These are phyloP conservation scores for Pontoporia blainvillei DNA, from an alignment of 2,113 vertebrate genomes.

Conservation along the genomic window DNA sequence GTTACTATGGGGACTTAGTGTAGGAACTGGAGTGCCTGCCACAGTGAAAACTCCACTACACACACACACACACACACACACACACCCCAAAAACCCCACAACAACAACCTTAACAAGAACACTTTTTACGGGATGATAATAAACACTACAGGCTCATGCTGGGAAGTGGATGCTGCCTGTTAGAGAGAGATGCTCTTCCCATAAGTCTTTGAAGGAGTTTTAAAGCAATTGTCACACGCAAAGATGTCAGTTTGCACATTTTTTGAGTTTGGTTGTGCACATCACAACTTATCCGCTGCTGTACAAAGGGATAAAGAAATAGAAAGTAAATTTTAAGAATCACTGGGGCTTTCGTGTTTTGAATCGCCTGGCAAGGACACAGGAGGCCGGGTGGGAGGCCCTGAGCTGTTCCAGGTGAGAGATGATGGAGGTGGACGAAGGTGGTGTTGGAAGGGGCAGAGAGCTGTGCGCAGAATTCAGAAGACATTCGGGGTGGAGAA, in stretches of 20 bases:
- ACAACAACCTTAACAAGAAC: not conserved
- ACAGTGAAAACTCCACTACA: not conserved
- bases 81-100: not conserved
- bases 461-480: not conserved
- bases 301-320: not conserved
- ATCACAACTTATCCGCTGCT: not conserved
- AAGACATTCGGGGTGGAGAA: not conserved
- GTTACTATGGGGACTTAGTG: not conserved
- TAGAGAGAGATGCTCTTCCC: not conserved
- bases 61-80: not conserved
- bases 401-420: not conserved
- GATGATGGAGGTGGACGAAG: not conserved
- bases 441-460: not conserved
- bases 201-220: not conserved
- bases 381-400: no score
- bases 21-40: not conserved
- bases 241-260: not conserved
- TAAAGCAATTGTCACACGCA: not conserved
- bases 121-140: not conserved
- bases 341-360: not conserved
- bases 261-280: not conserved
- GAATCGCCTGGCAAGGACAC: not conserved
- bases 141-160: not conserved
- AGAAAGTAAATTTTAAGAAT: not conserved
- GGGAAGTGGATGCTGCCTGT: not conserved